Base-by-base conservation (phyloP, 2,797 vertebrate species). In the Alosa sapidissima region DNA sequence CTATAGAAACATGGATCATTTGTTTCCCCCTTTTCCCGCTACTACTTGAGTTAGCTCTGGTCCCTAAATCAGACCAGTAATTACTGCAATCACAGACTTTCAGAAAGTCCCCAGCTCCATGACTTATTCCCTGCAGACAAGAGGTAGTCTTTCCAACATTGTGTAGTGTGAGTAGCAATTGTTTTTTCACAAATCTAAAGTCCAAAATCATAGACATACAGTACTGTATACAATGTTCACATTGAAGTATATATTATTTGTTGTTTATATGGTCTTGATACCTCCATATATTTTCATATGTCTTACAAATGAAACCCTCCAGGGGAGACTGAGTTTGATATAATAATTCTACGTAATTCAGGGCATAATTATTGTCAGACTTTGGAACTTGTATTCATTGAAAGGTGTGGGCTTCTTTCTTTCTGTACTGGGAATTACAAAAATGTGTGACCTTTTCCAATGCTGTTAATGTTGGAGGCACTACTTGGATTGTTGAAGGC, bases 301-400 rank as follows among this genome's bases (percentile, higher is more conserved):
- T 51, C 49, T 51, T 51, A 51, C 49, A 51, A 51, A 51, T 51
- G 8, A 51, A 51, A 51, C 72, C 60, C 83, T 45, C 19, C 48
- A 84, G 68, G 91, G 91, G 92, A 90, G 85, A 90, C 89, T 85
- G 87, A 92, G 86, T 90, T 90, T 92, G 90, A 89, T 89, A 83
- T 91, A 90, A 88, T 91, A 89, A 92, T 91, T 84, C 21, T 28
- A 85, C 86, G 81, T 91, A 92, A 90, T 92, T 88, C 90, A 89
- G 88, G 86, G 60, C 52, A 89, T 93, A 94, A 94, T 94, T 93
- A 87, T 88, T 93, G 92, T 93, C 94, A 94, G 92, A 93, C 90
- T 92, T 93, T 81, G 83, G 91, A 84, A 85, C 86, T 85, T 82
- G 88, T 85, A 84, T 92, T 93, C 91, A 88, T 86, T 85, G 81